These are phyloP conservation scores for Mesochorus sp. DNA, from an alignment of 2,888 invertebrate genomes.

Conservation along the genomic window DNA sequence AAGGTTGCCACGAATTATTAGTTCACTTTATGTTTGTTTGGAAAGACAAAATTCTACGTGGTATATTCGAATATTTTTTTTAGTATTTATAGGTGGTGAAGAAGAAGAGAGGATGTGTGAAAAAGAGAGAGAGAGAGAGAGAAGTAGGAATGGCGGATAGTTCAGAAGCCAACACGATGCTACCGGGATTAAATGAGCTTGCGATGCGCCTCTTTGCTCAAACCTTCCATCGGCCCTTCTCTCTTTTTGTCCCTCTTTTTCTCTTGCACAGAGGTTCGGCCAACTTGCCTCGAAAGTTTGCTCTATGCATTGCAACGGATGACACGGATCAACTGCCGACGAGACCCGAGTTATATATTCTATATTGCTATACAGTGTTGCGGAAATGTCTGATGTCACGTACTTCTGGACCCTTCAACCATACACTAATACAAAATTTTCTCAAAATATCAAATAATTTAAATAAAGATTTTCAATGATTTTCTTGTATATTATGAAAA, in stretches of 20 bases:
- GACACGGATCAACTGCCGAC: constrained; percentile 37
- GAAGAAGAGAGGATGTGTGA: neutral
- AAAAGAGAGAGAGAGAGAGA: constrained; percentile 7
- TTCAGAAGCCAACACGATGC: constrained; percentile 36
- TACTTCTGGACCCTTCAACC: constrained; percentile 6
- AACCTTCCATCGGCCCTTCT: too few species aligned
- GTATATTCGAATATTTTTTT: too few species aligned
- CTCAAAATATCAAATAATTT: constrained; percentile 1
- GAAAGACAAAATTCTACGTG: too few species aligned
- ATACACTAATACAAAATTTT: constrained; percentile 13
- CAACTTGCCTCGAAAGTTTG: constrained; percentile 42
- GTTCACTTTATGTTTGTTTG: too few species aligned
- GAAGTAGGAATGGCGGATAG: too few species aligned
- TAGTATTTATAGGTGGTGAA: neutral
- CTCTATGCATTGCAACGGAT: constrained; percentile 21
- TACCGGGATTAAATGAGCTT: constrained; percentile 41
- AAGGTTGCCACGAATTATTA: too few species aligned
- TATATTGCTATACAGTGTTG: constrained; percentile 2
- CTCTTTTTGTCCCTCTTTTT: neutral
- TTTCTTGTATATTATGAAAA: neutral
- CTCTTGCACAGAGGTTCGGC: constrained; percentile 1
- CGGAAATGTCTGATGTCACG: constrained; percentile 29
- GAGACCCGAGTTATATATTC: neutral
- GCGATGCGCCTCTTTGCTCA: neutral
- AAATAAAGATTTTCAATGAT: neutral